Base-by-base conservation (phyloP, 30 jellyfish, hydroid and myxozoan genomes). In the Aurelia sp. region DNA sequence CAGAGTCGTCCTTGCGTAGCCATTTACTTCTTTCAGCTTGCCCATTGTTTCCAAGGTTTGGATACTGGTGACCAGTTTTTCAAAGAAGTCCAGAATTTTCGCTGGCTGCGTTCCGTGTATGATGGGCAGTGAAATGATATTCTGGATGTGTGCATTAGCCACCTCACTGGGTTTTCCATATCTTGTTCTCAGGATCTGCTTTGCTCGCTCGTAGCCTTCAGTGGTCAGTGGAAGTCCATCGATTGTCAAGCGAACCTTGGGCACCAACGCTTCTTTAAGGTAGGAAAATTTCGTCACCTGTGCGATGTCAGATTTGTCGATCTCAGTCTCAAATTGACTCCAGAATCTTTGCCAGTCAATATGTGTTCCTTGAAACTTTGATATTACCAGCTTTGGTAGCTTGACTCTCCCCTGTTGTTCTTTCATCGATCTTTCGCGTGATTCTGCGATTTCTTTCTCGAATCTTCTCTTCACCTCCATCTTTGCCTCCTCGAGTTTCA, bases 41-140 rank as follows among this genome's bases (percentile, higher is more conserved):
- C 90, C 85, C 90, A 89, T 41, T 11, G 94, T 81, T 61, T 89
- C 90, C 79, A 89, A 62, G 3, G 86, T 23, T 53, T 89, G 94
- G 17, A 74, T 44, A 66, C 82, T 50, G 18, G 79, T 75, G n/a
- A 61, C 86, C 72, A 86, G 90, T 60, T 67, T 89, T 31, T 81
- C 63, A 62, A 53, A 89, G 67, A 89, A 89, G n/a, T 71, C 86
- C 20, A 33, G 90, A 17, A 81, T 40, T 72, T 82, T 89, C 52
- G 31, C 84, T 6, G 76, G 84, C 18, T 74, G 47, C 20, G 86
- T 15, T 41, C 87, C 82, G 8, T 62, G 85, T 37, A 89, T 60
- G 19, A 48, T 40, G 13, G 90, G 86, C 3, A 89, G 81, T 16
- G 50, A 4, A 40, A 80, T 72, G 55, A 81, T 47, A 41, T 66